Evolutionary conservation across 2,888 invertebrate genomes (phyloP).

Genomic region (Drosophila bunnanda): DNA sequence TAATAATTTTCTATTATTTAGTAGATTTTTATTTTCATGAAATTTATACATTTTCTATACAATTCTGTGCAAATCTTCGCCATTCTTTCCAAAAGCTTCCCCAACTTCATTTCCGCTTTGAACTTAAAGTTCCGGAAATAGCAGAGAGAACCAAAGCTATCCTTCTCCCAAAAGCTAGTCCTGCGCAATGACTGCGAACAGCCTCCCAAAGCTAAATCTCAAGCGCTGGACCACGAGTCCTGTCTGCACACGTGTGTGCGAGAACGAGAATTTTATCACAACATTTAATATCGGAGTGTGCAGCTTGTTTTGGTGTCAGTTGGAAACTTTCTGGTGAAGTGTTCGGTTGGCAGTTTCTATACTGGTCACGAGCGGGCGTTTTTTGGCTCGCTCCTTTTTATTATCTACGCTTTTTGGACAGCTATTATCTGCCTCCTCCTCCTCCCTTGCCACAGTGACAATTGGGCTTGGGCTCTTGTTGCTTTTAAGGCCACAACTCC

Average conservation of each 20-base stretch:
- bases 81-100: neutral
- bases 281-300: constrained; percentile 50
- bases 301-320: constrained; percentile 75
- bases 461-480: constrained; percentile 23
- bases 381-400: constrained; percentile 51
- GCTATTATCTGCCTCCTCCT: neutral
- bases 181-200: constrained; percentile 15
- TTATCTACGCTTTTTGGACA: constrained; percentile 35
- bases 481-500: constrained; percentile 29
- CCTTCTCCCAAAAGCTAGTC: constrained; percentile 19
- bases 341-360: constrained; percentile 63
- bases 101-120: constrained; percentile 1
- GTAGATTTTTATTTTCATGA: neutral
- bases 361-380: constrained; percentile 49
- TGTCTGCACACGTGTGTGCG: constrained; percentile 26
- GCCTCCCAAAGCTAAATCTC: constrained; percentile 33
- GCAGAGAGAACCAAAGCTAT: neutral
- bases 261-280: constrained; percentile 58
- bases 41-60: neutral
- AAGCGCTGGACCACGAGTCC: constrained; percentile 38
- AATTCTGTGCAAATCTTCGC: neutral
- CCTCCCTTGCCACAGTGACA: constrained; percentile 2
- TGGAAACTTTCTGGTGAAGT: constrained; percentile 75
- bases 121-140: neutral
- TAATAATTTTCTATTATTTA: neutral